Percentiles rank a stretch among this genome's conserved stretches.
These are phyloP conservation scores for Nomada fucata DNA, from an alignment of 2,888 invertebrate species.

Conservation along the genomic window DNA sequence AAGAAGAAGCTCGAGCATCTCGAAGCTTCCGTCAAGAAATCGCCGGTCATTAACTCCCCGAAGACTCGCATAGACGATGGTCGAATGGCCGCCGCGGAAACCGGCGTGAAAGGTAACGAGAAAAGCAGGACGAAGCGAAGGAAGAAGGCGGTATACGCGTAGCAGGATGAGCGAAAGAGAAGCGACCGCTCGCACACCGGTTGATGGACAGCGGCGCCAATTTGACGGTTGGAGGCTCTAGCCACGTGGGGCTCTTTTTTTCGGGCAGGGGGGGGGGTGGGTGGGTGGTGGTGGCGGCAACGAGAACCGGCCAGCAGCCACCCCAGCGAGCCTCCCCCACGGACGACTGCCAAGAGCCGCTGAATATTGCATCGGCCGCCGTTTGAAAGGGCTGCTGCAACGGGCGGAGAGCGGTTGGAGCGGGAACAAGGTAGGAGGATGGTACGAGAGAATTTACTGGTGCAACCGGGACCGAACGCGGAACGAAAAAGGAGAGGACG, in stretches of 20 bases:
- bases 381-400: slow-evolving; percentile 79
- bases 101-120: slow-evolving; percentile 42
- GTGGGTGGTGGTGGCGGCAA: not conserved
- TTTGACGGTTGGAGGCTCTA: slow-evolving; percentile 83
- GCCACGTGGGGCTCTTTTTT: slow-evolving; percentile 78
- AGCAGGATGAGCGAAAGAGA: slow-evolving; percentile 48
- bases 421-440: not conserved
- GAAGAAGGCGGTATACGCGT: slow-evolving; percentile 23
- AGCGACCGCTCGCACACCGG: slow-evolving; percentile 74
- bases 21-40: not conserved
- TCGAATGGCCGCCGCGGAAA: slow-evolving; percentile 63
- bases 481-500: slow-evolving; percentile 51
- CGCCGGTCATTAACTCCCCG: slow-evolving; percentile 38
- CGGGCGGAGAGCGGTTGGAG: slow-evolving; percentile 58
- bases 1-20: not conserved
- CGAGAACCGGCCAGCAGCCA: slow-evolving; percentile 33
- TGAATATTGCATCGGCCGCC: slow-evolving; percentile 84
- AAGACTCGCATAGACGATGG: slow-evolving; percentile 58
- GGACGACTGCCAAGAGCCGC: slow-evolving; percentile 77
- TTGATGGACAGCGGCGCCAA: slow-evolving; percentile 84
- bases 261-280: slow-evolving; percentile 33
- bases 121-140: slow-evolving; percentile 22
- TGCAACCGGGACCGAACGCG: slow-evolving; percentile 50
- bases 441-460: slow-evolving; percentile 59
- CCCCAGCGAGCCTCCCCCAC: slow-evolving; percentile 62